These are phyloP conservation scores for Panurus biarmicus DNA, from an alignment of 2,113 vertebrate species.

Conservation along the genomic window DNA sequence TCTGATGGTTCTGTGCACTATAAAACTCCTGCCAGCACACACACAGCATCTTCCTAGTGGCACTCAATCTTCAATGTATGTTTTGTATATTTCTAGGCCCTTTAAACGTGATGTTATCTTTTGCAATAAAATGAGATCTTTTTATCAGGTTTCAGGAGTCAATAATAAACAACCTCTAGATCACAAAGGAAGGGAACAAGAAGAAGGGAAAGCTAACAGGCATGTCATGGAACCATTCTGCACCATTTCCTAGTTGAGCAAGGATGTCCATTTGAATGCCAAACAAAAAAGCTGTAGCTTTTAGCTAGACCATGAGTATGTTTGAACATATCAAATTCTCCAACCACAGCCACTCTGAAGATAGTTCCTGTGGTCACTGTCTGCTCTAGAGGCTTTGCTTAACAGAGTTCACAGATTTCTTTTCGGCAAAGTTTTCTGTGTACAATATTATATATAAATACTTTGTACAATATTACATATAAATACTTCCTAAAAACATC, in stretches of 20 bases:
- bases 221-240: background rate
- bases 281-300: background rate
- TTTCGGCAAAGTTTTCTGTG: background rate
- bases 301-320: background rate
- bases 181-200: background rate
- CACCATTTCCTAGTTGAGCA: background rate
- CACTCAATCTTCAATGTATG: background rate
- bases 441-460: background rate
- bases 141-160: conserved; percentile 55
- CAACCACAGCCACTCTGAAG: background rate
- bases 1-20: background rate
- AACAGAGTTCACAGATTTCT: background rate
- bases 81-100: conserved; percentile 67
- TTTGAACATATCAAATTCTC: background rate
- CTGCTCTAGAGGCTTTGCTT: background rate
- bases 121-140: conserved; percentile 69
- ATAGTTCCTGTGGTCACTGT: background rate
- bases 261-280: background rate
- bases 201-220: background rate
- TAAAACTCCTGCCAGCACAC: background rate
- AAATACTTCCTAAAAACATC: background rate
- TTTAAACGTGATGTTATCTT: conserved; percentile 65
- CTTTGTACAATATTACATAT: background rate
- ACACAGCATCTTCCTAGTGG: conserved; percentile 42
- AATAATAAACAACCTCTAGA: background rate